Base-by-base conservation (phyloP, 2,888 invertebrate genomes). In the Tachystola acroxantha region DNA sequence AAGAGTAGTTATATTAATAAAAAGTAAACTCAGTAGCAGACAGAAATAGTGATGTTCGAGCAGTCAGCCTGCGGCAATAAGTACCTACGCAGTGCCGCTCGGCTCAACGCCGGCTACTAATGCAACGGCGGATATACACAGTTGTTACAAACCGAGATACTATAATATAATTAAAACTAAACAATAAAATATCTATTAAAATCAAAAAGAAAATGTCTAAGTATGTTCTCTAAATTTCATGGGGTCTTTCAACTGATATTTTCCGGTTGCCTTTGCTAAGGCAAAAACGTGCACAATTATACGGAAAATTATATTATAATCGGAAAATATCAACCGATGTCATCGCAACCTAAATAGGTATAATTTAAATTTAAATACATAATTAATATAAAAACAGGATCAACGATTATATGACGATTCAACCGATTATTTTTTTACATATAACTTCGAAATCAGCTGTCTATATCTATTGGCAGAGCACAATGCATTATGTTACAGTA, bases 11-110 rank as follows among this genome's bases (percentile, higher is more conserved):
- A 68, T 64, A 72, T 59, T 66, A 63, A 61, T 55, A 57, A 64
- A 68, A 71, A 68, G n/a, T 63, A 63, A 71, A 69, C 69, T 67
- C 71, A 67, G 72, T 58, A 73, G 71, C 67, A 53, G 55, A 62
- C 53, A 62, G 51, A 45, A 47, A 46, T 48, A 39, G 48, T 53
- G 45, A 48, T 40, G 44, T 48, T 42, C 42, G 39, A 45, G 40
- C 46, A 33, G 31, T 27, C 12, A 36, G 39, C 37, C 42, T 37
- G 37, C 41, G 42, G 20, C 42, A 48, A 44, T 37, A 39, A 37
- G 36, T 22, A 24, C n/a, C n/a, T n/a, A n/a, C n/a, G n/a, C n/a
- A n/a, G 31, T 20, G 33, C 30, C 32, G 24, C 33, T 34, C 37
- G 35, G 39, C 46, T 39, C 39, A 38, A 36, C 41, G 41, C 50